Evolutionary conservation across 2,797 vertebrate genomes (phyloP), one percentile per base, ranked within the genome.

Genomic region (Pogoniulus pusillus): DNA sequence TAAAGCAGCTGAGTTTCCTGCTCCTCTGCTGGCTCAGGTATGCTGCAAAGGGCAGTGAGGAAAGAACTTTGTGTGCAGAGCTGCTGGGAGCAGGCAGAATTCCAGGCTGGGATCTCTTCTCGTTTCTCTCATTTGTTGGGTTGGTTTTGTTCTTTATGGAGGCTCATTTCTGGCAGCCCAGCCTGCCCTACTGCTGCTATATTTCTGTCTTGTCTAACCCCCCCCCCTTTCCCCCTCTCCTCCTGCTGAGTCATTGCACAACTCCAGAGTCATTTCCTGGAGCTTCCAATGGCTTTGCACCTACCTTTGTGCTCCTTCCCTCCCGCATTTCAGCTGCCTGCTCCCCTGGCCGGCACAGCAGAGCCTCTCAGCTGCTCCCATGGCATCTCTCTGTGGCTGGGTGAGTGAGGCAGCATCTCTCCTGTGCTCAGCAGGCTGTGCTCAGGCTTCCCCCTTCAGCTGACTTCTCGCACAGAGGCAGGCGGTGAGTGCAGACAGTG

Each of bases 201-300:
- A 3, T 19, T 41, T 54, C 82, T 27, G 1, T 23, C 1, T 3
- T 4, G 27, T 54, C 8, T 29, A 54, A 30, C 30, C 29, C 43
- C 14, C 8, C 18, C 30, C 39, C 39, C 13, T n/a, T 70, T 30
- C 23, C 8, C 22, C 7, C 1, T 5, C 35, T 32, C 10, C 15
- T 92, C 5, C 27, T 32, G 37, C 85, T 93, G 92, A 95, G 91
- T 96, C 94, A 95, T 32, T 93, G 91, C 83, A n/a, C 83, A 86
- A 24, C 77, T 84, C 78, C 16, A 37, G 58, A 74, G 85, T 68
- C 68, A 16, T 80, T 91, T 88, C 76, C 87, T 82, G 87, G 83
- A 91, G 54, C 9, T 64, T 59, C 47, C 49, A 14, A 23, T 81
- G 0, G 1, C 9, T 37, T 76, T 68, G 60, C 85, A 27, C 1